Conservation (phyloP, 2,888 invertebrate species). For the Lacanobia oleracea region DNA sequence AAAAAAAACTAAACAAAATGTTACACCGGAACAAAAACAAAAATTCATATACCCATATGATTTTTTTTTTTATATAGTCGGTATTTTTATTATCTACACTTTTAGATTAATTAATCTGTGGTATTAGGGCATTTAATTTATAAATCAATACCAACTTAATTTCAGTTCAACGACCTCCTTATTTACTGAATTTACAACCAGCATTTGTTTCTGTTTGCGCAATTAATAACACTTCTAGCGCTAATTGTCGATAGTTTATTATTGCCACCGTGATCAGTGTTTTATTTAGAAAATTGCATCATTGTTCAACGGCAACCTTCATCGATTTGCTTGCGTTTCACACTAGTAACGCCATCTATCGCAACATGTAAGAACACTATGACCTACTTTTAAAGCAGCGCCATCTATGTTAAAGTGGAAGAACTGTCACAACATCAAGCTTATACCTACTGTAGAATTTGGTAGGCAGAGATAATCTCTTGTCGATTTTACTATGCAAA, state of each 20-base stretch:
- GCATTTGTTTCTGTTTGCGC: slow-evolving; percentile 25
- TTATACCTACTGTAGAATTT: no score
- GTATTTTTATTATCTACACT: no score
- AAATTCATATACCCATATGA: no score
- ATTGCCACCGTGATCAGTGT: slow-evolving; percentile 31
- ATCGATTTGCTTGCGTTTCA: background rate
- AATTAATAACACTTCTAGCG: slow-evolving; percentile 17
- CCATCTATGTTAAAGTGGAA: slow-evolving; percentile 47
- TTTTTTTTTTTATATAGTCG: no score
- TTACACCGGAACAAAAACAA: no score
- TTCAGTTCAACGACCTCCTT: slow-evolving; percentile 9
- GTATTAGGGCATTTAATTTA: no score
- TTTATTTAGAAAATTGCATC: slow-evolving; percentile 59
- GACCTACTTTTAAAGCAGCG: slow-evolving; percentile 25
- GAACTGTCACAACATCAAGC: background rate
- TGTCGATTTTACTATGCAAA: background rate
- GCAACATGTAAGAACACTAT: background rate
- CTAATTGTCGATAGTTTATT: slow-evolving; percentile 27
- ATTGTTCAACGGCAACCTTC: slow-evolving; percentile 50
- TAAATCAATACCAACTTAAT: background rate
- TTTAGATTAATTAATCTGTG: no score
- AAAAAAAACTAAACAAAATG: no score
- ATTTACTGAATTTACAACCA: background rate
- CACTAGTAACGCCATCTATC: slow-evolving; percentile 52
- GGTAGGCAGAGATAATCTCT: background rate